Percentiles rank a stretch among this genome's conserved stretches.
These are phyloP conservation scores for Busseola fusca DNA, from an alignment of 2,888 invertebrate species.

Conservation along the genomic window DNA sequence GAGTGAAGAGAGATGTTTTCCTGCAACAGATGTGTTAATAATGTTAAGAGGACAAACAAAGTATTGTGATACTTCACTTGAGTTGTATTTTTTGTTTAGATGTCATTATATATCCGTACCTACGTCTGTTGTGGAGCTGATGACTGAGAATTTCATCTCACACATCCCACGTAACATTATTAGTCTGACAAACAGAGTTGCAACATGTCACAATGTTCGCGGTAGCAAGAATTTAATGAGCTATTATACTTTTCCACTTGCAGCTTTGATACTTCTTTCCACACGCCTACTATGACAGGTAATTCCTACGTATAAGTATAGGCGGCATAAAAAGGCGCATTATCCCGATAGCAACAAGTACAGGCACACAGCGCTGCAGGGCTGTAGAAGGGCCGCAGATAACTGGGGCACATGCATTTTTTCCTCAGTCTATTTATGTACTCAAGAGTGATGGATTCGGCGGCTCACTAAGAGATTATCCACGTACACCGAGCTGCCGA, in stretches of 20 bases:
- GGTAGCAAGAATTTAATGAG: background rate
- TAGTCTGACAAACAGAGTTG: background rate
- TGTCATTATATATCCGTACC: background rate
- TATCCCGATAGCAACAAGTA: slow-evolving; percentile 66
- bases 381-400: slow-evolving; percentile 67
- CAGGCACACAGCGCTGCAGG: slow-evolving; percentile 33
- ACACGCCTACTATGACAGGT: slow-evolving; percentile 10
- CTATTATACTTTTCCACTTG: background rate
- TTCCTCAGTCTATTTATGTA: slow-evolving; percentile 78
- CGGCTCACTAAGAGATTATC: slow-evolving; percentile 73
- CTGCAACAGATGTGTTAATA: slow-evolving; percentile 78
- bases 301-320: slow-evolving; percentile 15
- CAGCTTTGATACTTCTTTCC: background rate
- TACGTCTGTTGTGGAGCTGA: slow-evolving; percentile 7
- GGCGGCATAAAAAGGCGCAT: slow-evolving; percentile 64
- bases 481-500: slow-evolving; percentile 62
- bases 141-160: slow-evolving; percentile 33
- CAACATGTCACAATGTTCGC: slow-evolving; percentile 5
- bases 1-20: slow-evolving; percentile 86
- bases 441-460: slow-evolving; percentile 74
- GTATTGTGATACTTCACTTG: slow-evolving; percentile 25
- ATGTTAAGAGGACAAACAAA: slow-evolving; percentile 54
- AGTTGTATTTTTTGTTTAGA: slow-evolving; percentile 19
- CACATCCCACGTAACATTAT: slow-evolving; percentile 24
- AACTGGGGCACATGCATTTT: slow-evolving; percentile 81